Evolutionary conservation across 2,113 vertebrate species (phyloP).

Genomic region (Aspidoscelis tigris): DNA sequence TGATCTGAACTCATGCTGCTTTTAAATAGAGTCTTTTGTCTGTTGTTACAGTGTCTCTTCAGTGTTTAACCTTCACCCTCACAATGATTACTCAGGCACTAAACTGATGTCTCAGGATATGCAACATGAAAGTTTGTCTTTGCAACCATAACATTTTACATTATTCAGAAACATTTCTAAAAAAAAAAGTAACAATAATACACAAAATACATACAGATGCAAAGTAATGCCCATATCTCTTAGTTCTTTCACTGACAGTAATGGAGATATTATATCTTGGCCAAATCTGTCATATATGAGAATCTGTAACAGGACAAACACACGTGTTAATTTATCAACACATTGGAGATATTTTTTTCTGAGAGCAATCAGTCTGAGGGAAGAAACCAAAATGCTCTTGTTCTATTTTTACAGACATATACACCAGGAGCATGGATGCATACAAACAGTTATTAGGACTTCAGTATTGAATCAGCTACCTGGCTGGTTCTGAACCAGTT

Average conservation of each 20-base stretch:
- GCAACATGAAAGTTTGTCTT: background rate
- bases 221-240: conserved; percentile 98
- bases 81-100: background rate
- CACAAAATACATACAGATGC: conserved; percentile 85
- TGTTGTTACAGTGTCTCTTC: background rate
- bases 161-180: background rate
- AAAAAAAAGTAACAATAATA: conserved; percentile 14
- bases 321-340: background rate
- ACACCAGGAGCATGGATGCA: background rate
- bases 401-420: background rate
- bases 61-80: background rate
- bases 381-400: background rate
- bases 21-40: background rate
- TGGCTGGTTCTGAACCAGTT: too few species aligned
- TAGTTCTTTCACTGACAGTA: conserved; percentile 95
- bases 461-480: too few species aligned
- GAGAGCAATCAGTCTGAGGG: background rate
- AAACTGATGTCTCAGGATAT: background rate
- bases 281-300: conserved; percentile 97
- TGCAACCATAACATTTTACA: background rate
- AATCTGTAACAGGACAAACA: conserved; percentile 77
- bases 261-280: conserved; percentile 98
- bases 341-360: background rate
- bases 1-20: background rate
- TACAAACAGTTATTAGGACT: too few species aligned